phyloP scores from a whole-genome alignment of 2,888 invertebrate species.

The Hypena proboscidalis region DNA sequence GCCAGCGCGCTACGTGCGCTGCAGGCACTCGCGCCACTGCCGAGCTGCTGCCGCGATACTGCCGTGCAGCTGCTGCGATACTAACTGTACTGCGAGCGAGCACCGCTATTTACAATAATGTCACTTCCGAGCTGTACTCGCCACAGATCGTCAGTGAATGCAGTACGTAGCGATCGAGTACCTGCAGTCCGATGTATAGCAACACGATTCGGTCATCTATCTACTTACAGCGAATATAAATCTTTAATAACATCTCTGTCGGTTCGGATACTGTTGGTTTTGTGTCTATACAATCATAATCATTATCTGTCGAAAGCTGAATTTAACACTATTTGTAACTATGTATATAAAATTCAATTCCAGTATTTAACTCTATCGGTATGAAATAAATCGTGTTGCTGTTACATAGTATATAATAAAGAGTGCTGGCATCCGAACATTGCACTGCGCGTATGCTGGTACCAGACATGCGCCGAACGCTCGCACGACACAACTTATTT shows the following conservation, averaged over 20 bases:
- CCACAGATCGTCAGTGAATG: neutral
- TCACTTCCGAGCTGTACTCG: neutral
- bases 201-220: constrained; percentile 5
- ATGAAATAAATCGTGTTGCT: constrained; percentile 9
- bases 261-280: neutral
- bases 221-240: neutral
- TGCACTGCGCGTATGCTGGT: too few species aligned
- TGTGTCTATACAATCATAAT: neutral
- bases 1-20: constrained; percentile 11
- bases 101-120: too few species aligned
- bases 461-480: constrained; percentile 8
- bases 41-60: too few species aligned
- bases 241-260: neutral
- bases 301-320: neutral
- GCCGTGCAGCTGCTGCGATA: too few species aligned
- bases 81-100: too few species aligned
- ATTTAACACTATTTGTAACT: constrained; percentile 1
- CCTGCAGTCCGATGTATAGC: constrained; percentile 5
- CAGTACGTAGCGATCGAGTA: neutral
- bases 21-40: neutral
- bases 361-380: constrained; percentile 3
- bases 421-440: too few species aligned
- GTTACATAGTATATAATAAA: neutral
- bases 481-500: constrained; percentile 24
- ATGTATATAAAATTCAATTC: constrained; percentile 9